These are phyloP conservation scores for Leptinotarsa defecta DNA, from an alignment of 1,140 invertebrate species.

Conservation along the genomic window DNA sequence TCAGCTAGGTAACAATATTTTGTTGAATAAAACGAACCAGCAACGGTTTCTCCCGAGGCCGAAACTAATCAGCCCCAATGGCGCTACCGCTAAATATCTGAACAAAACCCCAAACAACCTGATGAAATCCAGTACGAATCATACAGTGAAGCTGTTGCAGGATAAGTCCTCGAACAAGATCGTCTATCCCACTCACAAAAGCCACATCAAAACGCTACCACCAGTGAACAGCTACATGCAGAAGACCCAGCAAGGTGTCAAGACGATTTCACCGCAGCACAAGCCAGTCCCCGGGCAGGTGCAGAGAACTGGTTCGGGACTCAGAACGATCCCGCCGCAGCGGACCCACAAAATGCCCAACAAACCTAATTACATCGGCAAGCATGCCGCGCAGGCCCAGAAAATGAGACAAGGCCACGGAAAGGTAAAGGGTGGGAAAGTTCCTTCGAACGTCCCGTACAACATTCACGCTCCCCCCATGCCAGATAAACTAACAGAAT, in stretches of 20 bases:
- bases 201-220: slow-evolving; percentile 48
- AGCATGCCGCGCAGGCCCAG: slow-evolving; percentile 55
- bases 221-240: slow-evolving; percentile 39
- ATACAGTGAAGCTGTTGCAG: slow-evolving; percentile 24
- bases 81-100: slow-evolving; percentile 38
- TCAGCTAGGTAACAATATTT: slow-evolving; percentile 44
- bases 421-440: slow-evolving; percentile 36
- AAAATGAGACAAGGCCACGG: slow-evolving; percentile 41
- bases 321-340: slow-evolving; percentile 53
- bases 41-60: slow-evolving; percentile 33
- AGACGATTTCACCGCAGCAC: slow-evolving; percentile 49
- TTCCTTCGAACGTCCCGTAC: slow-evolving; percentile 20
- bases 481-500: slow-evolving; percentile 43
- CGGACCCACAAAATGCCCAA: slow-evolving; percentile 46
- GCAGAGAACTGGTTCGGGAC: slow-evolving; percentile 47
- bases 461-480: slow-evolving; percentile 29
- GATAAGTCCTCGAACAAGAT: slow-evolving; percentile 34
- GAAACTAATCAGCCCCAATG: slow-evolving; percentile 40
- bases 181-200: slow-evolving; percentile 46
- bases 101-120: slow-evolving; percentile 40
- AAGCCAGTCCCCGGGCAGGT: slow-evolving; percentile 44
- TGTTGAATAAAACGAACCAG: slow-evolving; percentile 45
- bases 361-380: slow-evolving; percentile 54
- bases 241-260: slow-evolving; percentile 43
- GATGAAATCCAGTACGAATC: slow-evolving; percentile 29